Base-by-base conservation (phyloP, 64 coral and sea anemone species). In the Montipora efflorescens region DNA sequence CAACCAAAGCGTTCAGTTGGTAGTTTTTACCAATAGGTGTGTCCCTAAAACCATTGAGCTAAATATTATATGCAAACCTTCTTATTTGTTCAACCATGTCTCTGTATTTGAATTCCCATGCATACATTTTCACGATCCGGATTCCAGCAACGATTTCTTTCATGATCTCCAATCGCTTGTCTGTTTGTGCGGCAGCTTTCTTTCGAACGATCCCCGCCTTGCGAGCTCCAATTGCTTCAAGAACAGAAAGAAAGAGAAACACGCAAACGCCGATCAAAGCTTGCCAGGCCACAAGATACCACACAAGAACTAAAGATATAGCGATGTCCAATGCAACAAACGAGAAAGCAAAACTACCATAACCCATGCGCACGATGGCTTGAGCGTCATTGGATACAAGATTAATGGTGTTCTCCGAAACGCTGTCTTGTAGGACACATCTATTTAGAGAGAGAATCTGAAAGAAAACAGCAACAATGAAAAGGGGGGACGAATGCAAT, bases 71-170 rank as follows among this genome's bases (percentile, higher is more conserved):
- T 9, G 9, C 81, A 46, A 62, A 93, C 91, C 91, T 93, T 67
- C 91, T 86, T 19, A 93, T 58, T 15, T 46, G 47, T 15, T 45
- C 2, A 4, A 93, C 72, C 3, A 78, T 5, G 12, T 93, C 73
- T 5, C 71, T 85, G 25, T 67, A 93, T 19, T 84, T 93, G 53
- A 52, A 84, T 52, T 93, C 91, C 91, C 82, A 93, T 4, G 81
- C 82, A 21, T 87, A 78, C 51, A 77, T 93, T 55, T 93, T 93
- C 13, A 93, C 82, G 16, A 80, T 72, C 4, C 91, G 91, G 5
- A 93, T 93, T 7, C 91, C 91, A 8, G 52, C 25, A 13, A 93
- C 43, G 19, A 93, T 48, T 23, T 93, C 82, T 45, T 79, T 78
- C 19, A 93, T 77, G 11, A 79, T 78, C 19, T 58, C 55, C 0